These are phyloP conservation scores for Rhinella marina DNA, from an alignment of 2,797 vertebrate species.

Conservation along the genomic window DNA sequence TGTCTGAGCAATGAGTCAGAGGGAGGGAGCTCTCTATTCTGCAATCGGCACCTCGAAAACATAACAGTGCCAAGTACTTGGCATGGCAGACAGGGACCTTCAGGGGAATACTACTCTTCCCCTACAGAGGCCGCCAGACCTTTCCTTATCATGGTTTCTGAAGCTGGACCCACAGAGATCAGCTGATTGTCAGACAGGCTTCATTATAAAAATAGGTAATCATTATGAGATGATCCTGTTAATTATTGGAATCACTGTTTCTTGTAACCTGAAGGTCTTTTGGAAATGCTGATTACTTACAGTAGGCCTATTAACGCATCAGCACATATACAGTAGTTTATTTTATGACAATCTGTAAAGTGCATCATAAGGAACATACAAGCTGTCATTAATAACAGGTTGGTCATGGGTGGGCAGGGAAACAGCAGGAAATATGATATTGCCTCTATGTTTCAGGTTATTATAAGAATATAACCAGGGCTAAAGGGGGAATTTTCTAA, in stretches of 20 bases:
- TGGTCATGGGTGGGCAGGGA: not conserved
- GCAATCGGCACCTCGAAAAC: no score
- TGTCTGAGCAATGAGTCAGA: no score
- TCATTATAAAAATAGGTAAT: not conserved
- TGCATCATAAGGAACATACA: not conserved
- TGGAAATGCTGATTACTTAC: not conserved
- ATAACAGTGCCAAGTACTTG: no score
- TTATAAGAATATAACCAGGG: not conserved
- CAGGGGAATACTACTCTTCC: not conserved
- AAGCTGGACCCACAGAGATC: not conserved
- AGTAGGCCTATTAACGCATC: not conserved
- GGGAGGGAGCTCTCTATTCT: no score
- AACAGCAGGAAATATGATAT: not conserved
- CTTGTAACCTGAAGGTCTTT: not conserved
- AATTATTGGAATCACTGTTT: not conserved
- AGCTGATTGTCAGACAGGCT: not conserved
- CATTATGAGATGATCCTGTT: not conserved
- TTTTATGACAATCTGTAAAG: not conserved
- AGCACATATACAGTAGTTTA: not conserved
- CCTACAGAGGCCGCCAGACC: not conserved
- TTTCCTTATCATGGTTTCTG: not conserved
- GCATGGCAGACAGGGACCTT: no score
- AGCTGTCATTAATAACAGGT: not conserved
- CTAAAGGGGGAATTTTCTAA: no score
- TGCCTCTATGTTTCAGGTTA: not conserved